Evolutionary conservation across 2,888 invertebrate genomes (phyloP), one percentile per base, ranked within the genome.

Genomic region (Cristatella mucedo): DNA sequence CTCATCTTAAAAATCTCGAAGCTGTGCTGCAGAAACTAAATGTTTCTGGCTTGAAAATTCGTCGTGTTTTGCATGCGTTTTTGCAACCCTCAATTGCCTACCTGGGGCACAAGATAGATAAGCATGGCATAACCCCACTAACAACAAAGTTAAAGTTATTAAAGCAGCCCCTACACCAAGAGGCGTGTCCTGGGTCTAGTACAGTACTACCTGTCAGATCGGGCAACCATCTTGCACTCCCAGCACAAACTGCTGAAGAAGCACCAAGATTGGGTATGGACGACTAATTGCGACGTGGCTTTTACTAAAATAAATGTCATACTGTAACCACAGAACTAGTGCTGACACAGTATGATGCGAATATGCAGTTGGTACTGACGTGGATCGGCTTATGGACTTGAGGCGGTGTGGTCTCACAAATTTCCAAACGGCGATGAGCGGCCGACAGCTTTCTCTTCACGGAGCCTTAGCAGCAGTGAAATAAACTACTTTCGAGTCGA

Each of bases 361-460:
- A 29, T 2, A 9, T 13, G n/a, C 33, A 20, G 13, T 6, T 42
- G 2, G 29, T 21, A 13, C 19, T 41, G n/a, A 29, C 24, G 7
- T 29, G 41, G 29, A n/a, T 38, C 41, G 2, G 11, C 37, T n/a
- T 42, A 40, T 29, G 42, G 42, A 24, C 9, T 42, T 3, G 42
- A 31, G 9, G 19, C 21, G 11, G 44, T 33, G 6, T 15, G 36
- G 9, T 40, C 38, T 6, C 43, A 42, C 20, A 31, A 20, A 16
- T 11, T 42, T 22, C 20, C 19, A n/a, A 30, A 38, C 30, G 39
- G 39, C 5, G 15, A 31, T 15, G 63, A 66, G 43, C 43, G 54
- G 44, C 65, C 68, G 2, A 63, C 67, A 22, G 53, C 55, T 2
- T 67, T 59, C 46, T 65, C 61, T 0, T 67, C 61, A 37, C 51